Evolutionary conservation across 2,888 invertebrate species (phyloP), one percentile per base, ranked within the genome.

Genomic region (Eretmocerus hayati): DNA sequence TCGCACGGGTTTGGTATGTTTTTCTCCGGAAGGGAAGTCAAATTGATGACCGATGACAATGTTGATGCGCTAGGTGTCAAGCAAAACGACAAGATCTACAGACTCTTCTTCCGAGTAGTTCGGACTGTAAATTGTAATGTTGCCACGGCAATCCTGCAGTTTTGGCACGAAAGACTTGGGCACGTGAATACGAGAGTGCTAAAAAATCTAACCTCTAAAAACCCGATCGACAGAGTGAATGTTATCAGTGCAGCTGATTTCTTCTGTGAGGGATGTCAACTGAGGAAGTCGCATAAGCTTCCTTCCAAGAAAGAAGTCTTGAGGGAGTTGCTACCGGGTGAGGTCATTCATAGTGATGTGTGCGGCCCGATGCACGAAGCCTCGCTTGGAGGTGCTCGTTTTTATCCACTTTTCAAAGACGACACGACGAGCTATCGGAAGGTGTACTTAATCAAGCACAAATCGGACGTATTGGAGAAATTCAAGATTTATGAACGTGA

Each of bases 321-420:
- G 13, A 30, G 30, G 13, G 8, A 19, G 4, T 32, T 26, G 15
- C 13, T 44, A 18, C 55, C 55, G n/a, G 55, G 53, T 8, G 53
- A 58, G 16, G 33, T 54, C 8, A 43, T 59, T 2, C 58, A 59
- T 45, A 49, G 52, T n/a, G 57, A 60, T 37, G 49, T 61, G 31
- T 62, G 61, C 48, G 59, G 59, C 5, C 58, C 59, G 5, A 58
- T 62, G 56, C 47, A 48, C 8, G 46, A 39, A 13, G 41, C 48
- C 26, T 62, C 60, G 32, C 13, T 58, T 15, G 57, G 56, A n/a
- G 57, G 56, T 18, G 43, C 56, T 11, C 47, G 54, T 1, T 60
- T 48, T 30, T 57, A 58, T 23, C 23, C 50, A 13, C 35, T 32
- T 1, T 56, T 56, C 31, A 52, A 42, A 13, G 55, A 58, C 42